These are phyloP conservation scores for Tribolium madens DNA, from an alignment of 1,140 invertebrate species.

Conservation along the genomic window DNA sequence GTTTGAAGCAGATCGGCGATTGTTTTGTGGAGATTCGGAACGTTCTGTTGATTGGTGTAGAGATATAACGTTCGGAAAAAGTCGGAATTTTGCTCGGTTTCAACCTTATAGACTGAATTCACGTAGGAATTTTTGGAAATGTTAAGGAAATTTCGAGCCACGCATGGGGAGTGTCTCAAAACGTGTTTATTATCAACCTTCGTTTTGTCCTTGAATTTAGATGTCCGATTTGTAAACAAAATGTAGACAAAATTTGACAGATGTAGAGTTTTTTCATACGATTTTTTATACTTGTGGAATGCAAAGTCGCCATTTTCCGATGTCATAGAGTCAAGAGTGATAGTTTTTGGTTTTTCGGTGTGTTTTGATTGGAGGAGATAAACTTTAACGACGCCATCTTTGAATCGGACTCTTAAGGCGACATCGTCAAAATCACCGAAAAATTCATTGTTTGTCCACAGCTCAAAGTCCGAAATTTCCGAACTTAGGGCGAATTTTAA, in stretches of 20 bases:
- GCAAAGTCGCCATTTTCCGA: not conserved
- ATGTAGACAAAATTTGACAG: not conserved
- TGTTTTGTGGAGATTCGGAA: not conserved
- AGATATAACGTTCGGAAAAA: not conserved
- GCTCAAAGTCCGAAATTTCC: not conserved
- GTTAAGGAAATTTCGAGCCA: not conserved
- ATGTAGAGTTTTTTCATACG: not conserved
- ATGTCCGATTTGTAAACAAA: not conserved
- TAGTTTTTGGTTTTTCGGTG: not conserved
- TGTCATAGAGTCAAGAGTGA: not conserved
- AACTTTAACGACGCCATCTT: not conserved
- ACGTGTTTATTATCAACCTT: not conserved
- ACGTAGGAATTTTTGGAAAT: not conserved
- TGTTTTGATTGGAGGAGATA: conserved; percentile 9
- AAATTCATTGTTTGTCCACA: not conserved
- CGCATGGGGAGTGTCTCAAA: not conserved
- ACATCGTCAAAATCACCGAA: not conserved
- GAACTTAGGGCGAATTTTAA: not conserved
- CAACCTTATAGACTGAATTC: conserved; percentile 1
- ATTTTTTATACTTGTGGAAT: not conserved
- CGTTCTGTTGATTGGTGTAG: not conserved
- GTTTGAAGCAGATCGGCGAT: not conserved
- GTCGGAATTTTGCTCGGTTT: not conserved
- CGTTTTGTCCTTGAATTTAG: conserved; percentile 1
- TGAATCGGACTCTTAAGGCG: not conserved